These are phyloP conservation scores for Martes martes DNA, from an alignment of 2,113 vertebrate species.

Conservation along the genomic window DNA sequence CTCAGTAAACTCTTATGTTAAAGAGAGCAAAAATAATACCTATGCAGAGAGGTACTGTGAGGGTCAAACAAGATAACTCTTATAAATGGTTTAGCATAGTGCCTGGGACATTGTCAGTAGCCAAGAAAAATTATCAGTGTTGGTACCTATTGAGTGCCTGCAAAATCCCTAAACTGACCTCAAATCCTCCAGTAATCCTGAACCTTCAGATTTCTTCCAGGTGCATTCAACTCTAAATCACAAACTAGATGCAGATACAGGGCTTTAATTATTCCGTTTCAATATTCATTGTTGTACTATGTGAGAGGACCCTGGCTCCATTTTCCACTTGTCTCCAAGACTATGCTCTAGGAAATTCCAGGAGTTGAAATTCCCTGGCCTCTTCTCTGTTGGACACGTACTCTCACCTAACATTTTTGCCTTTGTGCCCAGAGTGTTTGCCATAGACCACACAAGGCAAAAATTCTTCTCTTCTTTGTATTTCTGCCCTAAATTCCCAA, in stretches of 20 bases:
- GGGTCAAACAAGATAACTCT: background rate
- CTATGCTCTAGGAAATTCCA: background rate
- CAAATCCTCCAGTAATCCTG: background rate
- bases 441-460: background rate
- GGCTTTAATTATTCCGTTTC: background rate
- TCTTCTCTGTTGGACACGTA: background rate
- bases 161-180: background rate
- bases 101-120: background rate
- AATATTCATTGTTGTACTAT: background rate
- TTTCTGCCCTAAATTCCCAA: background rate
- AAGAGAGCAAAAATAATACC: background rate
- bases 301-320: fast-evolving
- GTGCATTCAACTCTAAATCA: background rate
- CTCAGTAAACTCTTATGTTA: background rate
- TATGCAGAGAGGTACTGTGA: background rate
- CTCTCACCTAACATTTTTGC: background rate
- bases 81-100: background rate
- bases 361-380: no score
- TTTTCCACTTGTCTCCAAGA: background rate
- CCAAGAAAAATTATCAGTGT: background rate
- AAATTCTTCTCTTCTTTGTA: background rate
- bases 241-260: background rate
- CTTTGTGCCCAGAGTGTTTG: background rate
- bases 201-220: background rate
- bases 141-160: background rate